These are phyloP conservation scores for Gasterosteus aculeatus DNA, from an alignment of 2,113 vertebrate genomes.

Conservation along the genomic window DNA sequence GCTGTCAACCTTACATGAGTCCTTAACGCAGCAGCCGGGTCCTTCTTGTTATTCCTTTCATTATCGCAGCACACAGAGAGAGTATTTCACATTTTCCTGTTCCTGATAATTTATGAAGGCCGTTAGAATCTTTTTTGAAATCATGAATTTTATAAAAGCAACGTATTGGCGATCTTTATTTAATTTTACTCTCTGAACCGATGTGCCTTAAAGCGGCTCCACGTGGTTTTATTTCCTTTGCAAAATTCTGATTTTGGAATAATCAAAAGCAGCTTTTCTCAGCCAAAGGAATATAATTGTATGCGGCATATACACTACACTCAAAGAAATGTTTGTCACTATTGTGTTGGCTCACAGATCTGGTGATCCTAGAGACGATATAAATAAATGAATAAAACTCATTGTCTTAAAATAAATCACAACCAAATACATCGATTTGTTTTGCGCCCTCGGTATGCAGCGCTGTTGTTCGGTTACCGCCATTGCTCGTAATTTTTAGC, in stretches of 20 bases:
- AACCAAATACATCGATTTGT: background rate
- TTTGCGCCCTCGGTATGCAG: too few species aligned
- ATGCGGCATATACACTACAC: background rate
- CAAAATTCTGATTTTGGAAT: background rate
- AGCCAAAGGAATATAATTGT: background rate
- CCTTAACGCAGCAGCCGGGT: background rate
- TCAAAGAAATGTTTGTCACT: background rate
- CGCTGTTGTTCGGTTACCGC: too few species aligned
- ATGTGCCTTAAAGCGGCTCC: background rate
- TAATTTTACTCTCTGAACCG: background rate
- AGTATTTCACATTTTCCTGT: background rate
- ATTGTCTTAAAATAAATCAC: background rate
- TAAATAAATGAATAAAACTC: background rate
- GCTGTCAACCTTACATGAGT: constrained; percentile 4
- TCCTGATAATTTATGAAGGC: background rate
- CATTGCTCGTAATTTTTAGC: too few species aligned
- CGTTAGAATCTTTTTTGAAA: background rate
- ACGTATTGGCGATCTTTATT: background rate
- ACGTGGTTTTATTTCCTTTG: background rate
- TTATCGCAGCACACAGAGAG: background rate
- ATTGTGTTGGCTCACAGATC: background rate
- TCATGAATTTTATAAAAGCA: background rate
- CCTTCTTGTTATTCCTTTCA: background rate
- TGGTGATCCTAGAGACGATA: background rate
- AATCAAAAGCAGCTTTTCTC: background rate